phyloP scores from a whole-genome alignment of 1,140 invertebrate genomes.

The Papilio aristodemus region DNA sequence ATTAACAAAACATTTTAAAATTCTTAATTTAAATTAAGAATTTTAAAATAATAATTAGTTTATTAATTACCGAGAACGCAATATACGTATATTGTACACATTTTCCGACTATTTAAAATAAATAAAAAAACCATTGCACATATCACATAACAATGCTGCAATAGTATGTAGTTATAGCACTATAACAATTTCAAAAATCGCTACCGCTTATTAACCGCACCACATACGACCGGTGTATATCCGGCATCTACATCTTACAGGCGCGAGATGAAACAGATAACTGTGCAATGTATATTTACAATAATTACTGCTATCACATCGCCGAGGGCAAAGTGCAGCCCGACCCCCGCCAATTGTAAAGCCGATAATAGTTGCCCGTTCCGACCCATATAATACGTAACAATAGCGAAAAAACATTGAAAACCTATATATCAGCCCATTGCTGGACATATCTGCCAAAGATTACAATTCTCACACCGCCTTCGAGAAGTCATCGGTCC shows the following conservation, averaged over 20 bases:
- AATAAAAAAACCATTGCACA: no score
- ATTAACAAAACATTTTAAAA: no score
- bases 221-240: neutral
- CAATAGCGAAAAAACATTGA: neutral
- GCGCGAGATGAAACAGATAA: constrained; percentile 18
- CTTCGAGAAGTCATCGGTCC: no score
- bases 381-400: neutral
- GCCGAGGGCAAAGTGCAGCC: constrained; percentile 3
- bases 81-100: no score
- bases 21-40: no score
- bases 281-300: constrained; percentile 25
- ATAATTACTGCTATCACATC: constrained; percentile 18
- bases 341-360: neutral
- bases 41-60: no score
- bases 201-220: neutral
- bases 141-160: no score
- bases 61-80: no score
- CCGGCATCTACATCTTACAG: constrained; percentile 15
- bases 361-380: neutral
- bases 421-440: neutral
- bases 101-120: no score
- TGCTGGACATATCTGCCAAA: neutral
- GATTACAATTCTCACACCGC: no score
- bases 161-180: neutral
- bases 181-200: neutral